Base-by-base conservation (phyloP, 2,797 vertebrate genomes). In the Sibirionetta formosa region DNA sequence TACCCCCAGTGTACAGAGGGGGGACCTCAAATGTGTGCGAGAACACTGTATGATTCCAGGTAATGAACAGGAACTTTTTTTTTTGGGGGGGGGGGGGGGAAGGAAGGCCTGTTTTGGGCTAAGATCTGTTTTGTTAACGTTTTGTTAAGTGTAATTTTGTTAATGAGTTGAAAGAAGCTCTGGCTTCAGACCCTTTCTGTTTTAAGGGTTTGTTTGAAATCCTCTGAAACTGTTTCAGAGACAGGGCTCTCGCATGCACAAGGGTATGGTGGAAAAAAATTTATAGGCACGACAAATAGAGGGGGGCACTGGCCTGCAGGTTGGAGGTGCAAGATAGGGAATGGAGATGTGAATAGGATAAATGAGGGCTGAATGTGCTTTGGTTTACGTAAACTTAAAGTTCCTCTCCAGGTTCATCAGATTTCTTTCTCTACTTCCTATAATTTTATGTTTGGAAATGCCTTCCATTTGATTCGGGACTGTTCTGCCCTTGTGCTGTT, bases 401-500 rank as follows among this genome's bases (percentile, higher is more conserved):
- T 64, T 88, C 13, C 20, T 57, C 76, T 86, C 26, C 0, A 2
- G 11, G 5, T 53, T 80, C 15, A 36, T 85, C 33, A 46, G 16
- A n/a, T 73, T 82, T 82, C 19, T 73, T 73, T n/a, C 23, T 85
- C 20, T 9, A 64, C 11, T 51, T 85, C 27, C 26, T 38, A 2
- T n/a, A 23, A 51, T 61, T 80, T 87, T 77, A 18, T 71, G n/a
- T 81, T 95, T 78, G 64, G 65, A 86, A 94, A 54, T 27, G 48
- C 18, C 86, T 85, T 69, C 42, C n/a, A 0, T 73, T 84, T 77
- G 15, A 2, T 86, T 86, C 24, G 57, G 61, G 44, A 12, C 17
- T 51, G 35, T 78, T 94, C 83, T 95, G 75, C 57, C 86, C 95
- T 94, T 94, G 85, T 91, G 84, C 56, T 83, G 29, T 36, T 61